phyloP scores from a whole-genome alignment of 2,888 invertebrate genomes.

The Criorhina ranunculi region DNA sequence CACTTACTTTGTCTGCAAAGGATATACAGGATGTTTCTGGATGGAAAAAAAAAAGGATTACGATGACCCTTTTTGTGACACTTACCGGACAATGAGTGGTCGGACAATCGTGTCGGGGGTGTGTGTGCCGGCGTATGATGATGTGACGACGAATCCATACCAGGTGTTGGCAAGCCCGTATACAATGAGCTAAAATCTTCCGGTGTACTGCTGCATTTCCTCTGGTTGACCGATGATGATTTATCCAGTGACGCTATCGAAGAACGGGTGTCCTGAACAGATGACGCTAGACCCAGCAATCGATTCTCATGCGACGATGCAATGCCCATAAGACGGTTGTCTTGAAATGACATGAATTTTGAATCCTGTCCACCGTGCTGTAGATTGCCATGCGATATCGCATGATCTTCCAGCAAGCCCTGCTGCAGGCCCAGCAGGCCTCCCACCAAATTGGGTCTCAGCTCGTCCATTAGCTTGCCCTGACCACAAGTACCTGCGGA shows the following conservation, averaged over 20 bases:
- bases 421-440: constrained; percentile 91
- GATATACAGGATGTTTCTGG: neutral
- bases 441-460: constrained; percentile 92
- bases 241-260: constrained; percentile 85
- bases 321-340: constrained; percentile 85
- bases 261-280: constrained; percentile 86
- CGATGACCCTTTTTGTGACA: constrained; percentile 76
- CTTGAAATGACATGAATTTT: constrained; percentile 85
- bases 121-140: constrained; percentile 90
- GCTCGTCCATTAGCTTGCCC: constrained; percentile 94
- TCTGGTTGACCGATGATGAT: constrained; percentile 85
- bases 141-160: constrained; percentile 85
- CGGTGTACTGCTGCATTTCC: constrained; percentile 93
- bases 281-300: constrained; percentile 84
- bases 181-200: constrained; percentile 96
- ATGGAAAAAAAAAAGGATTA: constrained; percentile 76
- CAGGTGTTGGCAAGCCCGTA: constrained; percentile 86
- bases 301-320: constrained; percentile 84
- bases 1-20: constrained; percentile 20
- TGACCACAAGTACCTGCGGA: constrained; percentile 89
- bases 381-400: constrained; percentile 85
- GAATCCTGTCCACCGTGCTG: constrained; percentile 85
- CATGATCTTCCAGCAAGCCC: constrained; percentile 91
- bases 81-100: constrained; percentile 87
- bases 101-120: constrained; percentile 87